Conservation (phyloP, 1,140 invertebrate species). For the Drosophila setifemur region DNA sequence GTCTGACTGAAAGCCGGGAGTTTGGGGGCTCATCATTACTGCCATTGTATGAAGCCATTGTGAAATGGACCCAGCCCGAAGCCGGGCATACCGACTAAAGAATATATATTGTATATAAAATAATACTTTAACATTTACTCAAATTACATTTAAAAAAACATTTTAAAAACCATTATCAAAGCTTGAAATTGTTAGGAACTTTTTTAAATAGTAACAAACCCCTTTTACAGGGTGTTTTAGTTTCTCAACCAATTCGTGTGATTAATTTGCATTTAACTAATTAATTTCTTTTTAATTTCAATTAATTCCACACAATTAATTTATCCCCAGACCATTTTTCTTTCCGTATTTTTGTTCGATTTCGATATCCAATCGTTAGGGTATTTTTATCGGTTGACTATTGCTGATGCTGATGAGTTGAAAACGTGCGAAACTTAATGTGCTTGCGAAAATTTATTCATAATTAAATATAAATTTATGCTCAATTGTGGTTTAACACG, state of each 20-base stretch:
- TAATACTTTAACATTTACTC: neutral
- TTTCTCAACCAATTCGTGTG: neutral
- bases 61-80: neutral
- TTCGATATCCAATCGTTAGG: neutral
- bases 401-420: slow-evolving; percentile 53
- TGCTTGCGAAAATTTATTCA: slow-evolving; percentile 76
- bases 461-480: slow-evolving; percentile 81
- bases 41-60: slow-evolving; percentile 21
- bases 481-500: slow-evolving; percentile 74
- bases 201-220: too few species aligned
- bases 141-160: neutral
- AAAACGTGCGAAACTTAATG: slow-evolving; percentile 74
- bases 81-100: neutral
- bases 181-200: too few species aligned
- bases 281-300: neutral
- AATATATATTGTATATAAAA: too few species aligned
- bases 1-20: slow-evolving; percentile 1
- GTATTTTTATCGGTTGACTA: neutral
- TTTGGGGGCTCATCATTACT: slow-evolving; percentile 44
- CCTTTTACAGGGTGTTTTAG: neutral
- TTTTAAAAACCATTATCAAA: too few species aligned
- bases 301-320: neutral
- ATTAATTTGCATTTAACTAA: neutral
- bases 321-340: neutral
- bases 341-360: neutral